phyloP scores from a whole-genome alignment of 2,888 invertebrate genomes.

The Phortica magna region DNA sequence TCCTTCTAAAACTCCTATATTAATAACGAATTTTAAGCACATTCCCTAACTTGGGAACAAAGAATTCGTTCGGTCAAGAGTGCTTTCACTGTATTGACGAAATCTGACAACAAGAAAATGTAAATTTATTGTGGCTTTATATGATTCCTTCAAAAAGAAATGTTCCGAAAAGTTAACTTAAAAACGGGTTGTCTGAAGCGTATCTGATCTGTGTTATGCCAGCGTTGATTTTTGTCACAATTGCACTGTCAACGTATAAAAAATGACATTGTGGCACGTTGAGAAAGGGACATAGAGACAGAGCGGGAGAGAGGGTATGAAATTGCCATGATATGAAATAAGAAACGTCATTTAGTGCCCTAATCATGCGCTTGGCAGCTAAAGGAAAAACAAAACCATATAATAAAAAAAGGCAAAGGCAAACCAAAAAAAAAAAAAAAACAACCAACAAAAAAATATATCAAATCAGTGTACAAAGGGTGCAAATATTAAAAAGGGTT shows the following conservation, averaged over 20 bases:
- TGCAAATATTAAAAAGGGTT: slow-evolving; percentile 16
- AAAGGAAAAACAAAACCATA: slow-evolving; percentile 10
- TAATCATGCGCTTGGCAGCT: slow-evolving; percentile 42
- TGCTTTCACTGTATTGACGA: too few species aligned
- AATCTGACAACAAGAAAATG: too few species aligned
- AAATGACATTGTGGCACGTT: slow-evolving; percentile 27
- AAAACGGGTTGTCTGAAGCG: too few species aligned
- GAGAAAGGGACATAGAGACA: not conserved
- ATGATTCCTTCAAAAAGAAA: too few species aligned
- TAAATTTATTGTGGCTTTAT: too few species aligned
- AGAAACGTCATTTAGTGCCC: slow-evolving; percentile 44
- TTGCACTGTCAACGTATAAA: slow-evolving; percentile 58
- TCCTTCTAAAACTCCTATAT: too few species aligned
- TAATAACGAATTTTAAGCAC: too few species aligned
- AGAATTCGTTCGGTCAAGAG: too few species aligned
- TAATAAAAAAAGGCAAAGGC: slow-evolving; percentile 32
- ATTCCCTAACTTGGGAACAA: too few species aligned
- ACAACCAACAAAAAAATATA: not conserved
- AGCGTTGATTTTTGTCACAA: too few species aligned
- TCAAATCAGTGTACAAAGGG: not conserved
- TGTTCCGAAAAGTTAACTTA: too few species aligned
- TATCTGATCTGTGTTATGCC: too few species aligned
- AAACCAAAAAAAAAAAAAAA: not conserved
- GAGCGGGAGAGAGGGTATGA: slow-evolving; percentile 32
- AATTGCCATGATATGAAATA: not conserved